These are phyloP conservation scores for Oncorhynchus mykiss DNA, from an alignment of 2,113 vertebrate genomes.

Conservation along the genomic window DNA sequence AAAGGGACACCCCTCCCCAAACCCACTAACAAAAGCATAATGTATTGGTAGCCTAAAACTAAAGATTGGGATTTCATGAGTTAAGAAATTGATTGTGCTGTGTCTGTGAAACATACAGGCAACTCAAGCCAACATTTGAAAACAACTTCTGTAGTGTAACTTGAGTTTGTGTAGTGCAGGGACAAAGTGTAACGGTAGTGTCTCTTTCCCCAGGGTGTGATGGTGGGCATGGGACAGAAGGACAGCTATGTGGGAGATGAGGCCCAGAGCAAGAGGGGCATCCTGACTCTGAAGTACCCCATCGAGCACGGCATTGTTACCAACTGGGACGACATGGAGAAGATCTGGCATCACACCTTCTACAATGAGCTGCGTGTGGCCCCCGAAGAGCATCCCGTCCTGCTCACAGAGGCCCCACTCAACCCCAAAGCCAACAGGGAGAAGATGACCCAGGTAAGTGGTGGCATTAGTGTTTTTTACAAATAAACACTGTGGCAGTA, in stretches of 20 bases:
- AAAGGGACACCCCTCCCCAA: no score
- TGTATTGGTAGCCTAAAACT: no score
- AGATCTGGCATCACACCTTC: constrained; percentile 99
- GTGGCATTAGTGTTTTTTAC: no score
- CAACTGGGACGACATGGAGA: constrained; percentile 99
- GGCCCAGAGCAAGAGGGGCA: constrained; percentile 98
- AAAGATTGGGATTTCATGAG: no score
- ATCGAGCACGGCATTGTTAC: constrained; percentile 96
- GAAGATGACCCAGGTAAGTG: constrained; percentile 92
- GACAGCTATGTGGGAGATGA: constrained; percentile 98
- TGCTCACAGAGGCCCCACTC: constrained; percentile 96
- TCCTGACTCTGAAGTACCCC: constrained; percentile 97
- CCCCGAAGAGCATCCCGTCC: constrained; percentile 95
- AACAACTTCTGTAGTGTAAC: no score
- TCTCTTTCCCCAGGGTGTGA: constrained; percentile 82
- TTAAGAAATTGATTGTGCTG: no score
- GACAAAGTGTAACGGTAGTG: no score
- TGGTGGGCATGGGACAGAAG: constrained; percentile 99
- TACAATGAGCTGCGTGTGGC: constrained; percentile 98
- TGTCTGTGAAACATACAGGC: no score
- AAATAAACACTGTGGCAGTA: no score
- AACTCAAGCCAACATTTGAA: no score
- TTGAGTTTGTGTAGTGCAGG: no score
- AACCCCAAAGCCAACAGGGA: constrained; percentile 97
- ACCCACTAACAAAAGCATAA: no score